Evolutionary conservation across 35 echinoderm and acorn worm species (phyloP).

Genomic region (Holothuria glaberrima): DNA sequence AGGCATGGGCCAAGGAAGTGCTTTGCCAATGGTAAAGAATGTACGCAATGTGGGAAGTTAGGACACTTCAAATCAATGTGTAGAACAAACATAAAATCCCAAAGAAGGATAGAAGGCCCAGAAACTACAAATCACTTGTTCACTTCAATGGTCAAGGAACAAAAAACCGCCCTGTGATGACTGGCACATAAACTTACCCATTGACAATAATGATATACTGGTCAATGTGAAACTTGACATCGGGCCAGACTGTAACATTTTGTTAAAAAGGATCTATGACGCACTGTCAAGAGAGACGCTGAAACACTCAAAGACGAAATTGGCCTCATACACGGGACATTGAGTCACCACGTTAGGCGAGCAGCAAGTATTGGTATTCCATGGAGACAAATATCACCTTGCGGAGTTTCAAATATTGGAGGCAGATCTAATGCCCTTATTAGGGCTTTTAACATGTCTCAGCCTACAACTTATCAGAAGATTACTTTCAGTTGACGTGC

Average conservation of each 20-base stretch:
- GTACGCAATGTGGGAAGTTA: neutral
- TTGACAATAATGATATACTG: neutral
- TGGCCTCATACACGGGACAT: neutral
- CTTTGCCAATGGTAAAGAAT: neutral
- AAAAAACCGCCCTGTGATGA: neutral
- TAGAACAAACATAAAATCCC: too few species aligned
- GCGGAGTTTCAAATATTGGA: neutral
- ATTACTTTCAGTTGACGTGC: neutral
- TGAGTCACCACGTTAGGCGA: neutral
- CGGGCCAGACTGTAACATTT: neutral
- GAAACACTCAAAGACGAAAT: neutral
- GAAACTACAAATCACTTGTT: neutral
- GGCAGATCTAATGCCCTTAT: neutral
- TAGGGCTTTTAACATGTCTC: neutral
- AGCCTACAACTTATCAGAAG: neutral
- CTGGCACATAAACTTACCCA: neutral
- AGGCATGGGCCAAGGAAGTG: slow-evolving; percentile 19
- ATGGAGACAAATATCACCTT: neutral
- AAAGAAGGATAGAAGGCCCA: too few species aligned
- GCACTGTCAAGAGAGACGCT: neutral
- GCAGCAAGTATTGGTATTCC: neutral
- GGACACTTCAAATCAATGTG: neutral
- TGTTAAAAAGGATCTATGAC: neutral
- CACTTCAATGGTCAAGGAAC: neutral
- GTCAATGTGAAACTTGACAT: slow-evolving; percentile 20